phyloP scores from a whole-genome alignment of 2,113 vertebrate species.

The Pavo muticus region DNA sequence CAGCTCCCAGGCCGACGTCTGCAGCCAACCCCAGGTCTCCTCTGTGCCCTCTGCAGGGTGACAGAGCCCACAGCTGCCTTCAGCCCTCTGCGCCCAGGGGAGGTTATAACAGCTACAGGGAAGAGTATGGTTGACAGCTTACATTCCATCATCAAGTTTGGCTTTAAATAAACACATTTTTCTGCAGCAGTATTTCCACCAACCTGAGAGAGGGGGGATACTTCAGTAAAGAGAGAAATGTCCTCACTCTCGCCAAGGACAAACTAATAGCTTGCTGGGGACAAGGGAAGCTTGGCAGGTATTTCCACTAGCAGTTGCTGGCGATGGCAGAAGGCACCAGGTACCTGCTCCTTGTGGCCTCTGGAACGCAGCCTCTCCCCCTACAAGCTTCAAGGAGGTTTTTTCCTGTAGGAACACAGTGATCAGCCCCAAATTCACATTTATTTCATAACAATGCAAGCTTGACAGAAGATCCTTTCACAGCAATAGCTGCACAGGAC shows the following conservation, averaged over 20 bases:
- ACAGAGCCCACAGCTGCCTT: not conserved
- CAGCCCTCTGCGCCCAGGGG: not conserved
- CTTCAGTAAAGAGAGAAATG: not conserved
- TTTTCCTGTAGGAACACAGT: not conserved
- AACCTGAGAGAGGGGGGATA: not conserved
- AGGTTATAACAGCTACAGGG: not conserved
- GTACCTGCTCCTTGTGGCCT: not conserved
- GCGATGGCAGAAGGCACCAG: not conserved
- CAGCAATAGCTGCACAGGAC: not conserved
- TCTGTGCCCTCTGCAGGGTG: not conserved
- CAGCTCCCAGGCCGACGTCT: not conserved
- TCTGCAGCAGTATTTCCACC: not conserved
- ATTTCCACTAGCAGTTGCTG: not conserved
- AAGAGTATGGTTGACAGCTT: not conserved
- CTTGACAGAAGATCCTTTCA: not conserved
- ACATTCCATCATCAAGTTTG: accelerated
- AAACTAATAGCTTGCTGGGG: not conserved
- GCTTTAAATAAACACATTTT: not conserved
- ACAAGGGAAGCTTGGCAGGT: not conserved
- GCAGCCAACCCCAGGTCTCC: accelerated
- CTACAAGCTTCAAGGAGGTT: not conserved
- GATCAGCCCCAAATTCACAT: not conserved
- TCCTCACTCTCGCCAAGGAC: not conserved
- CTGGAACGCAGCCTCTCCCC: not conserved
- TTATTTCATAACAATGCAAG: not conserved